phyloP scores from a whole-genome alignment of 1,140 invertebrate genomes.

The Mya arenaria region DNA sequence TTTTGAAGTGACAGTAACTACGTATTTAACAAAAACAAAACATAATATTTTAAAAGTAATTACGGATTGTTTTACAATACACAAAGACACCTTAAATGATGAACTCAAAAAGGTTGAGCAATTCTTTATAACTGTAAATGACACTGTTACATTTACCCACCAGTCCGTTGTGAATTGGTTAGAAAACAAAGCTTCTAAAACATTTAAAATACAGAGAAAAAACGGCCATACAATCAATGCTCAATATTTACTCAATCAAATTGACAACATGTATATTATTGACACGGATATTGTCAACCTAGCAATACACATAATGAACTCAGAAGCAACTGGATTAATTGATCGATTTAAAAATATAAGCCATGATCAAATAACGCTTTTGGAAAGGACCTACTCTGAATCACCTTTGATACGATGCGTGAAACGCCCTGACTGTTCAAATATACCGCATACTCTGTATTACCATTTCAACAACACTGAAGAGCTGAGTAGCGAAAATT shows the following conservation, averaged over 20 bases:
- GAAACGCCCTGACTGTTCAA: not conserved
- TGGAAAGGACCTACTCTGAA: not conserved
- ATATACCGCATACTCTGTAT: not conserved
- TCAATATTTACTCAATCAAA: not conserved
- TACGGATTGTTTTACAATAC: not conserved
- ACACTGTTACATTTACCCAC: not conserved
- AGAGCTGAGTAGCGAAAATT: too few species aligned
- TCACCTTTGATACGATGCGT: not conserved
- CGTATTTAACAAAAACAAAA: not conserved
- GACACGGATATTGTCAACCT: not conserved
- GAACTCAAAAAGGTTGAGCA: not conserved
- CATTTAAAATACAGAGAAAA: not conserved
- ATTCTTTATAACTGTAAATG: not conserved
- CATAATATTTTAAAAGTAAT: not conserved
- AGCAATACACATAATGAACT: not conserved
- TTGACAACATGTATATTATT: not conserved
- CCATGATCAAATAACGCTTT: not conserved
- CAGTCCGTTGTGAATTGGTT: not conserved
- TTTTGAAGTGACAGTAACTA: not conserved
- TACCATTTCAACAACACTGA: too few species aligned
- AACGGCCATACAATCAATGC: conserved; percentile 2
- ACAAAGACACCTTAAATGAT: not conserved
- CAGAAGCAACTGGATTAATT: not conserved
- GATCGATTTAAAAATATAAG: not conserved
- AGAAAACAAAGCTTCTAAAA: not conserved